Percentiles rank a stretch among this genome's conserved stretches.
Evolutionary conservation across 2,888 invertebrate species (phyloP).

Genomic region (Parthenolecanium corni): DNA sequence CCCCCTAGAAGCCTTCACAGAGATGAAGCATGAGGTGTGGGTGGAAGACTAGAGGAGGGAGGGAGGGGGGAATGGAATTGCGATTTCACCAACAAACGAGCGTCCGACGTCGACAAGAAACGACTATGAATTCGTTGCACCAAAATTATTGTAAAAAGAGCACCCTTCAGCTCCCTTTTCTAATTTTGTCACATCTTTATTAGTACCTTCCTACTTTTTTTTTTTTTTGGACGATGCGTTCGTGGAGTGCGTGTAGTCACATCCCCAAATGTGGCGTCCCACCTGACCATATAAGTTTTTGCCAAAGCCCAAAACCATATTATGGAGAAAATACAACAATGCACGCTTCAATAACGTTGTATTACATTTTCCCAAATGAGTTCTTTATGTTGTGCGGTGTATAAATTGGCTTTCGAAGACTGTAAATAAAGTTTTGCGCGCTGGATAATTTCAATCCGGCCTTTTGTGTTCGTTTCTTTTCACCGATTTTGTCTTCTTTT

Average conservation of each 20-base stretch:
- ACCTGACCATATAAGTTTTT: conserved; percentile 18
- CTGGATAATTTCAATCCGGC: conserved; percentile 11
- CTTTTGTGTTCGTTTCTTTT: conserved; percentile 16
- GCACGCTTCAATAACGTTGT: conserved; percentile 17
- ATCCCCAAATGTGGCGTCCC: not conserved
- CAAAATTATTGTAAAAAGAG: conserved; percentile 10
- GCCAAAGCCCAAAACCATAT: not conserved
- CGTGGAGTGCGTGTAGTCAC: too few relatives aligned
- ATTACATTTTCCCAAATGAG: conserved; percentile 24
- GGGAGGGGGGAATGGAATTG: too few relatives aligned
- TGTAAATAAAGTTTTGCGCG: conserved; percentile 11
- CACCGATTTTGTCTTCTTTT: conserved; percentile 1
- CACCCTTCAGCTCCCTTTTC: not conserved
- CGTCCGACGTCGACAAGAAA: not conserved
- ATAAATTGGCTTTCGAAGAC: conserved; percentile 21
- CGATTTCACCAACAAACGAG: too few relatives aligned
- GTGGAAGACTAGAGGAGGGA: not conserved
- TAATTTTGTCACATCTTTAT: conserved; percentile 5
- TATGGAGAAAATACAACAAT: conserved; percentile 11
- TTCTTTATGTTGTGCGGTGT: conserved; percentile 13
- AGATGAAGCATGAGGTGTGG: too few relatives aligned
- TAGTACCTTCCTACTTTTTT: conserved; percentile 1
- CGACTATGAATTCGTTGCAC: not conserved
- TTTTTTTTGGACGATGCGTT: too few relatives aligned
- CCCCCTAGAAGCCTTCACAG: not conserved